Evolutionary conservation across 2,797 vertebrate species (phyloP).

Genomic region (Sibirionetta formosa): DNA sequence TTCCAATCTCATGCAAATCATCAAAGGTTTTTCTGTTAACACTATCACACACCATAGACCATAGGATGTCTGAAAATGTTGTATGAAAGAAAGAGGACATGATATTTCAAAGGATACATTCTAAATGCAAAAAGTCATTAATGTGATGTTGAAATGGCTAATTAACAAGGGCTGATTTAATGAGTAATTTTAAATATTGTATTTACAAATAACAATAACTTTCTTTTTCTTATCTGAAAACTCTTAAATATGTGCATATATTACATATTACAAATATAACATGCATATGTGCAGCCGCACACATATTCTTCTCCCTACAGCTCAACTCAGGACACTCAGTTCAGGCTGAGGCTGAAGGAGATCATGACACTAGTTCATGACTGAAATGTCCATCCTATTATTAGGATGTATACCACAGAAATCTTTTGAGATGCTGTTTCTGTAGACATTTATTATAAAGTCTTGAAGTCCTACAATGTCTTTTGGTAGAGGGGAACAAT

Average conservation of each 20-base stretch:
- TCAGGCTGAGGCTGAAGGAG: background rate
- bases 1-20: background rate
- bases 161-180: background rate
- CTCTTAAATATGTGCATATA: too few species aligned
- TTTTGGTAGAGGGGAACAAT: background rate
- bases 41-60: background rate
- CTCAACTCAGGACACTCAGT: background rate
- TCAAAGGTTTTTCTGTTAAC: background rate
- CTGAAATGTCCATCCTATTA: background rate
- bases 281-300: rapidly evolving
- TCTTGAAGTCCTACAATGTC: background rate
- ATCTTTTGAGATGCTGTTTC: background rate
- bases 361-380: background rate
- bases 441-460: background rate
- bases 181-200: background rate
- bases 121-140: background rate
- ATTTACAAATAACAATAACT: background rate
- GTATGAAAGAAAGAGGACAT: background rate
- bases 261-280: background rate
- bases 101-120: background rate
- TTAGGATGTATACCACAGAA: background rate
- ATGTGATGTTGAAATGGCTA: background rate
- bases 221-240: background rate
- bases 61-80: background rate
- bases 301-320: background rate